Conservation (phyloP, 2,888 invertebrate species). For the Lasioglossum pauxillum region DNA sequence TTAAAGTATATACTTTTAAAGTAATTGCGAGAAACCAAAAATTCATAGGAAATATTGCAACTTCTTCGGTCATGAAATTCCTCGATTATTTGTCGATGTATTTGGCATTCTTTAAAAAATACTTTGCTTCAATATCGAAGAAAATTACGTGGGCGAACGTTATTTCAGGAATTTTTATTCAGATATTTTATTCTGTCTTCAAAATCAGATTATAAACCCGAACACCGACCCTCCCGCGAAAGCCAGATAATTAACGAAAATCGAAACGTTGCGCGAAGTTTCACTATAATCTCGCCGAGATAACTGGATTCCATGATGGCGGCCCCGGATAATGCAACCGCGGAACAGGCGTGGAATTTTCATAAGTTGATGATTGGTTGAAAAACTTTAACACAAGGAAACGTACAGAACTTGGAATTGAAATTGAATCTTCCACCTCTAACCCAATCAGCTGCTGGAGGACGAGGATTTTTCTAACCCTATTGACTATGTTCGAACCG, state of each 20-base stretch:
- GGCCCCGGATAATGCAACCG: not conserved
- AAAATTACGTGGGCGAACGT: no score
- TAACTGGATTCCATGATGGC: constrained; percentile 1
- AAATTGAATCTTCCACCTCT: not conserved
- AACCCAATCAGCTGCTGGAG: not conserved
- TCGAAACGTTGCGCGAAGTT: constrained; percentile 14
- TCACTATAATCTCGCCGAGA: constrained; percentile 6
- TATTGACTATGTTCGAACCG: not conserved
- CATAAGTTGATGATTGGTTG: not conserved
- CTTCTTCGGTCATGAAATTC: no score
- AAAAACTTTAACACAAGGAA: not conserved
- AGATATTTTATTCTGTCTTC: not conserved
- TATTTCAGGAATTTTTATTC: not conserved
- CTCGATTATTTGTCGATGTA: not conserved
- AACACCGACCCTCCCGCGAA: not conserved
- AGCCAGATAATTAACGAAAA: constrained; percentile 34
- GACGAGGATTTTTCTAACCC: not conserved
- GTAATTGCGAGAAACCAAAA: no score
- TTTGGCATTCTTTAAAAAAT: not conserved
- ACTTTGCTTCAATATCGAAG: not conserved
- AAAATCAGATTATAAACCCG: not conserved
- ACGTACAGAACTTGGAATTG: not conserved
- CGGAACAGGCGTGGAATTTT: not conserved
- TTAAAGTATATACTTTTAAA: no score
- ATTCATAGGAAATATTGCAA: no score